Evolutionary conservation across 2,797 vertebrate species (phyloP), one percentile per base, ranked within the genome.

Genomic region (Manis javanica): DNA sequence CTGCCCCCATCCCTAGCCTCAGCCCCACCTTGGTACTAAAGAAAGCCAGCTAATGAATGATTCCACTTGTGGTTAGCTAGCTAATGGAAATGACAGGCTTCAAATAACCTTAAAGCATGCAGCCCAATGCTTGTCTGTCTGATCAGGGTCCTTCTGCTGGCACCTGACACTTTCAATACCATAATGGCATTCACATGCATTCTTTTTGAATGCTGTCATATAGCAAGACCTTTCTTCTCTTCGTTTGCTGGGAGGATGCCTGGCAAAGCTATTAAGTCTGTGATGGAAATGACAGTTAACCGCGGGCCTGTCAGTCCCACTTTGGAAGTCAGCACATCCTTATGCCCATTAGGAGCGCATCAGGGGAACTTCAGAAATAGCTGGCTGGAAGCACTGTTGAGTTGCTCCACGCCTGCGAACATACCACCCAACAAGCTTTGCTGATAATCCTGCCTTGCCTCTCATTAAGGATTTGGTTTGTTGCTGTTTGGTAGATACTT

Each of bases 71-170:
- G 98, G 98, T 98, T 98, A 98, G 98, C 98, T 98, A 97, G 97
- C 98, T 98, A 98, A 99, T 99, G 98, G 98, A 98, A 99, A 99
- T 99, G 99, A 99, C 99, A 99, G 98, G 98, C 98, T 99, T 99
- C 98, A 98, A 98, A 98, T 98, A 98, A 98, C 98, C 98, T 98
- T 98, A 98, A 98, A 99, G 98, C 98, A 98, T 98, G 98, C 96
- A 98, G 98, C 98, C 97, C 87, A 97, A 98, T 98, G 98, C 98
- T 98, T 98, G 98, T 98, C 98, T 98, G 96, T 98, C 98, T 98
- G 99, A 98, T 99, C 98, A 98, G 98, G 98, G 98, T 96, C 98
- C 98, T 98, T 98, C 98, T 93, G 97, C 98, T 98, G 99, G 98
- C 99, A 99, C 98, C 98, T 98, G 98, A 98, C 98, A 98, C 98